phyloP scores from a whole-genome alignment of 2,888 invertebrate species.

The Acrobasis consociella region DNA sequence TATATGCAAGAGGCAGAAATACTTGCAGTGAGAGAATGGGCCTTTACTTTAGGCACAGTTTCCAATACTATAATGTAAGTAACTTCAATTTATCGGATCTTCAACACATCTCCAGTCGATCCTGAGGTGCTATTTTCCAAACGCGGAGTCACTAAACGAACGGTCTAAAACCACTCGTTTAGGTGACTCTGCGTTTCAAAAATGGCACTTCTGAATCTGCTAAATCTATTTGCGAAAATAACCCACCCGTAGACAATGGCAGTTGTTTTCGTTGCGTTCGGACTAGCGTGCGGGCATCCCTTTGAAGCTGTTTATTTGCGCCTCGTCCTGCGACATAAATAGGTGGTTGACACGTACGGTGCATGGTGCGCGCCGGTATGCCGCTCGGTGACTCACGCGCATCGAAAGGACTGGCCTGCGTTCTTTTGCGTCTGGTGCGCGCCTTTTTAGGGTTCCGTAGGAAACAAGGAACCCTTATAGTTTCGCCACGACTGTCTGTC shows the following conservation, averaged over 20 bases:
- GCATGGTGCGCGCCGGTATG: conserved; percentile 73
- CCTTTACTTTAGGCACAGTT: no score
- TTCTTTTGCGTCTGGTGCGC: conserved; percentile 14
- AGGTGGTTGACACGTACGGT: conserved; percentile 77
- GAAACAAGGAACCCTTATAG: no score
- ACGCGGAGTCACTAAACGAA: no score
- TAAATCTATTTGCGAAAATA: conserved; percentile 76
- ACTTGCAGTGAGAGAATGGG: no score
- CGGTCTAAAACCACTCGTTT: no score
- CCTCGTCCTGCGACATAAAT: conserved; percentile 80
- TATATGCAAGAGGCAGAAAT: no score
- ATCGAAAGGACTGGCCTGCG: conserved; percentile 6
- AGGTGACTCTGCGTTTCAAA: no score
- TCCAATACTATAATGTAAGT: no score
- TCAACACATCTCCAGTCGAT: conserved; percentile 38
- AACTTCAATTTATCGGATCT: no score
- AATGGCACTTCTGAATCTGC: no score
- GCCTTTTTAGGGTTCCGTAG: background rate
- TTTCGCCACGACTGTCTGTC: no score
- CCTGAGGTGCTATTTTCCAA: no score
- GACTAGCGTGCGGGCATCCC: conserved; percentile 64
- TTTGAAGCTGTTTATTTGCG: conserved; percentile 82
- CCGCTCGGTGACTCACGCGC: conserved; percentile 57
- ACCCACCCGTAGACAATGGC: conserved; percentile 79
- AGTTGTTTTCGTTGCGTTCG: conserved; percentile 69